These are phyloP conservation scores for Cyrtorhinus lividipennis DNA, from an alignment of 1,140 invertebrate species.

Conservation along the genomic window DNA sequence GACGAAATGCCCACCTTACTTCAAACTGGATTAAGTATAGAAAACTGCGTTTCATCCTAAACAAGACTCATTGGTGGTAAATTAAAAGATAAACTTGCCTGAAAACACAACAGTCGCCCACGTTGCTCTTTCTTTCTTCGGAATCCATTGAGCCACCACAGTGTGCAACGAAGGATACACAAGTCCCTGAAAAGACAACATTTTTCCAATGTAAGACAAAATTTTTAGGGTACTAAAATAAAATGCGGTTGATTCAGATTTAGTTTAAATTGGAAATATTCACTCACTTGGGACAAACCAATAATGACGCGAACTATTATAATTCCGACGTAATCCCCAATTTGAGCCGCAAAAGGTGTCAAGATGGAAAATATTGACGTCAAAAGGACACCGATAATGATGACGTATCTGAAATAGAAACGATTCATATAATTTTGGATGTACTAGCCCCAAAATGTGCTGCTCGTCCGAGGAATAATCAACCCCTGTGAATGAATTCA, in stretches of 20 bases:
- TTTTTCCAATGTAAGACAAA: background rate
- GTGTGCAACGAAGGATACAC: conserved; percentile 58
- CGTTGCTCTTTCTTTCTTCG: conserved; percentile 50
- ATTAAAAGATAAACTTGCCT: conserved; percentile 6
- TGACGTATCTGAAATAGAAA: background rate
- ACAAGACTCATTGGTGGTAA: too few species aligned
- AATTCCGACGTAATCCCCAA: conserved; percentile 33
- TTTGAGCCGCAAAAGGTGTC: conserved; percentile 29
- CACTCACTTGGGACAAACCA: conserved; percentile 41
- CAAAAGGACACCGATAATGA: conserved; percentile 30
- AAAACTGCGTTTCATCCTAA: background rate
- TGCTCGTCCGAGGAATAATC: too few species aligned
- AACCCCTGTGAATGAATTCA: too few species aligned
- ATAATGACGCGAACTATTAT: conserved; percentile 47
- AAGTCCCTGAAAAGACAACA: conserved; percentile 35
- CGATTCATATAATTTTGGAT: too few species aligned
- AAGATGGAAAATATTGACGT: conserved; percentile 33
- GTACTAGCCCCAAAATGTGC: too few species aligned
- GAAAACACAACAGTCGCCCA: conserved; percentile 47
- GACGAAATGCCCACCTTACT: background rate
- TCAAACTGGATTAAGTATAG: background rate
- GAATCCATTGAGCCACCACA: conserved; percentile 55
- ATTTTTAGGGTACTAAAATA: too few species aligned
- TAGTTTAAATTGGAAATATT: background rate
- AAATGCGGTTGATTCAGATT: background rate